Evolutionary conservation across 2,113 vertebrate species (phyloP).

Genomic region (Merops nubicus): DNA sequence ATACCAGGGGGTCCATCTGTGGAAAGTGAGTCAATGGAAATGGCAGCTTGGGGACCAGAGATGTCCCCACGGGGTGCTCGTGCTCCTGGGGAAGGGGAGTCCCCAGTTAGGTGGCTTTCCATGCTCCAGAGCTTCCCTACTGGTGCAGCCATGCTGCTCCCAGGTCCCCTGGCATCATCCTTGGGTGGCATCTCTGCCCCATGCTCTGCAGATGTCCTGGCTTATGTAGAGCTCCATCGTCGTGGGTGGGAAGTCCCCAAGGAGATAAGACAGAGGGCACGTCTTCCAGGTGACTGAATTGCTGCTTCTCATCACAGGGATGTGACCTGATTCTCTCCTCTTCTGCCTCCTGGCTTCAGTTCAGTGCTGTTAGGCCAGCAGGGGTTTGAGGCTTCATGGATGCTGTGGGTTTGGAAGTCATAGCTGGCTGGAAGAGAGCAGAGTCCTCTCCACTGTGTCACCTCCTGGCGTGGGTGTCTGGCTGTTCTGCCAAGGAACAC

Average conservation of each 20-base stretch:
- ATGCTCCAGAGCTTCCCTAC: accelerated
- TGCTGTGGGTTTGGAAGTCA: background rate
- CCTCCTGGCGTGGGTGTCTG: background rate
- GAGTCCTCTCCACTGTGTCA: background rate
- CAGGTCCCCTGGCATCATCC: too few relatives aligned
- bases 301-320: background rate
- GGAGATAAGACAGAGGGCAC: background rate
- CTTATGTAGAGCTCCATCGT: background rate
- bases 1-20: background rate
- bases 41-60: background rate
- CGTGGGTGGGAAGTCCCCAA: background rate
- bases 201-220: background rate
- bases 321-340: background rate
- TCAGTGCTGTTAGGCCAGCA: background rate
- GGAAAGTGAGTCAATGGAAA: background rate
- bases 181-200: background rate
- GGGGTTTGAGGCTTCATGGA: background rate
- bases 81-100: background rate
- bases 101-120: background rate
- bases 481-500: too few relatives aligned
- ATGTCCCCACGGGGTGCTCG: background rate
- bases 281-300: background rate
- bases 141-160: background rate
- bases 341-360: background rate
- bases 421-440: background rate